These are phyloP conservation scores for Leuciscus waleckii DNA, from an alignment of 2,797 vertebrate species.

Conservation along the genomic window DNA sequence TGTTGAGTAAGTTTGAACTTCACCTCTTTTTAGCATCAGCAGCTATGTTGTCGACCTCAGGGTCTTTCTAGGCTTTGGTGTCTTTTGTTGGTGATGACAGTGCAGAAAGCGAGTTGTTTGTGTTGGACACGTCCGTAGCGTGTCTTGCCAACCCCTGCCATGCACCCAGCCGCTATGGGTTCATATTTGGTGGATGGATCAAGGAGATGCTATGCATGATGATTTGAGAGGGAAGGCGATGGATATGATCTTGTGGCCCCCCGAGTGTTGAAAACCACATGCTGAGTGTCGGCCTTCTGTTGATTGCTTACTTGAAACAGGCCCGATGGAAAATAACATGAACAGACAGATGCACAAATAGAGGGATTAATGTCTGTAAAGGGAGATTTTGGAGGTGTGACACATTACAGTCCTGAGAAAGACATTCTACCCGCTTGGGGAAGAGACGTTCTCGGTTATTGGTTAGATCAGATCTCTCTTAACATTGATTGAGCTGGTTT, in stretches of 20 bases:
- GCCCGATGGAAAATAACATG: constrained; percentile 48
- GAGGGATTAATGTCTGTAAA: constrained; percentile 34
- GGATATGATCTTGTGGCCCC: constrained; percentile 7
- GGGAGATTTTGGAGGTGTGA: constrained; percentile 26
- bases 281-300: constrained; percentile 43
- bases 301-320: constrained; percentile 45
- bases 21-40: constrained; percentile 43
- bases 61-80: constrained; percentile 45
- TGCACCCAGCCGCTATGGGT: not conserved
- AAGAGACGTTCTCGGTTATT: not conserved
- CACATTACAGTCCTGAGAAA: constrained; percentile 10
- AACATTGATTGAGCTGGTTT: constrained; percentile 23
- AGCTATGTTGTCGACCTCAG: constrained; percentile 33
- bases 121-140: constrained; percentile 26
- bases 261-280: constrained; percentile 34
- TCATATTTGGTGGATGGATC: constrained; percentile 29
- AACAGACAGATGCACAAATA: constrained; percentile 50
- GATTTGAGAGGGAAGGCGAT: not conserved
- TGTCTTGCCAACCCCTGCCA: constrained; percentile 32
- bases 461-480: constrained; percentile 32
- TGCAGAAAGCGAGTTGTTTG: constrained; percentile 51
- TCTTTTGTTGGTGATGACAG: constrained; percentile 49
- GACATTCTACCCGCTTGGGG: not conserved
- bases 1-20: constrained; percentile 6
- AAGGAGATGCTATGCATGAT: constrained; percentile 17